Conservation (phyloP, 2,888 invertebrate genomes). For the Drosophila aldrichi region DNA sequence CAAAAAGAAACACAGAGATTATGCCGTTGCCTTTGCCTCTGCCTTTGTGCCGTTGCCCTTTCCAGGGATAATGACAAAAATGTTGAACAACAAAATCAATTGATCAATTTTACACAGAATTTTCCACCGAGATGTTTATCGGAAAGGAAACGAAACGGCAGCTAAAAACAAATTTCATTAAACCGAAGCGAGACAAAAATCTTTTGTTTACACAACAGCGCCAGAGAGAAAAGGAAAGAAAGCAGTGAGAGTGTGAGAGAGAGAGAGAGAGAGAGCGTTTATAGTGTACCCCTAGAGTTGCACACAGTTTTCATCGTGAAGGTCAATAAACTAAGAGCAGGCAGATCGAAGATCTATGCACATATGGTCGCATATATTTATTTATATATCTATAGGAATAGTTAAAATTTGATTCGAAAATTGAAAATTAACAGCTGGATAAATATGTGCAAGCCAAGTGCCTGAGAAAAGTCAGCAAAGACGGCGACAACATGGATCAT, state of each 20-base stretch:
- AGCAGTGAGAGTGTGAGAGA: background rate
- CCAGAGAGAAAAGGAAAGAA: slow-evolving; percentile 13
- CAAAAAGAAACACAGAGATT: slow-evolving; percentile 9
- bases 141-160: slow-evolving; percentile 14
- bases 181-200: slow-evolving; percentile 21
- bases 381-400: slow-evolving; percentile 47
- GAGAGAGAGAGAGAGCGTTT: slow-evolving; percentile 7
- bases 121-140: slow-evolving; percentile 27
- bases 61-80: slow-evolving; percentile 44
- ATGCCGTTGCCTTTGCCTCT: background rate
- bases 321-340: slow-evolving; percentile 70
- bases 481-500: slow-evolving; percentile 19
- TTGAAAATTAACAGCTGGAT: slow-evolving; percentile 67
- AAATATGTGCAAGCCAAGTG: slow-evolving; percentile 49
- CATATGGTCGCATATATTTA: slow-evolving; percentile 40
- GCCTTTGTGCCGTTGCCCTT: slow-evolving; percentile 11
- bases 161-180: slow-evolving; percentile 27
- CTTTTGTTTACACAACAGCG: slow-evolving; percentile 59
- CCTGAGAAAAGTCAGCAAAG: slow-evolving; percentile 52
- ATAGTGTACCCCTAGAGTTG: background rate
- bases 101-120: slow-evolving; percentile 44
- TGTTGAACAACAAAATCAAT: slow-evolving; percentile 44
- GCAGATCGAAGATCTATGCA: slow-evolving; percentile 19
- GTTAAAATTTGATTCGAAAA: slow-evolving; percentile 47
- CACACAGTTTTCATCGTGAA: slow-evolving; percentile 41